Conservation (phyloP, 2,888 invertebrate species). For the Sipha maydis region DNA sequence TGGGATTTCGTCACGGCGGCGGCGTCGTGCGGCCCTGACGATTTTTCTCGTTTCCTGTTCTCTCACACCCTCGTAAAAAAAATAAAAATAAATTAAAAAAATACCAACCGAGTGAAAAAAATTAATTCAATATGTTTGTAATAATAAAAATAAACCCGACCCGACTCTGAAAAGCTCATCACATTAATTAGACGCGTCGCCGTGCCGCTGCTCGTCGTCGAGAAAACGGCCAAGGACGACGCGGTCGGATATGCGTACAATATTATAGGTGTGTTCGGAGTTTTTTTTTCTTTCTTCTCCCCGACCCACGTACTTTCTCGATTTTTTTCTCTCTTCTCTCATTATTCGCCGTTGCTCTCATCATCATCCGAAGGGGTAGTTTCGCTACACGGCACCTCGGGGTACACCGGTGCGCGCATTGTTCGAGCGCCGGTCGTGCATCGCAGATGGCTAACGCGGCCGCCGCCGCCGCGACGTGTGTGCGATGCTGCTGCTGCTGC, state of each 20-base stretch:
- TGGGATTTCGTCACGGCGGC: background rate
- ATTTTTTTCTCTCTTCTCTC: background rate
- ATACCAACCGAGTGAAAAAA: background rate
- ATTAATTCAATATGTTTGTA: background rate
- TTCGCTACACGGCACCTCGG: conserved; percentile 50
- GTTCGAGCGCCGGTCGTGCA: conserved; percentile 61
- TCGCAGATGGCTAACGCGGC: conserved; percentile 64
- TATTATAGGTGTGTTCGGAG: background rate
- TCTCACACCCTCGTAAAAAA: background rate
- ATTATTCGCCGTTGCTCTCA: background rate
- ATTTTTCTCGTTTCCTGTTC: conserved; percentile 51
- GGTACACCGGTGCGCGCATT: conserved; percentile 19
- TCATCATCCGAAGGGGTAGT: conserved; percentile 47
- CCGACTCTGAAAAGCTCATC: background rate
- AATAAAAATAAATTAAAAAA: background rate
- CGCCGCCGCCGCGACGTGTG: conserved; percentile 59
- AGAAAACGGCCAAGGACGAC: conserved; percentile 46
- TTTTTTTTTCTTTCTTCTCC: background rate
- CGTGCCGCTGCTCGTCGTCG: background rate
- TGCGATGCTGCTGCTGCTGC: conserved; percentile 59
- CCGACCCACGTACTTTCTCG: background rate
- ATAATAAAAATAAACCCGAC: background rate
- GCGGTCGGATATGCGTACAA: background rate
- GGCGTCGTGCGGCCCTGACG: background rate
- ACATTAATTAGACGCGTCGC: conserved; percentile 12